These are phyloP conservation scores for Falco columbarius DNA, from an alignment of 2,797 vertebrate genomes.

Conservation along the genomic window DNA sequence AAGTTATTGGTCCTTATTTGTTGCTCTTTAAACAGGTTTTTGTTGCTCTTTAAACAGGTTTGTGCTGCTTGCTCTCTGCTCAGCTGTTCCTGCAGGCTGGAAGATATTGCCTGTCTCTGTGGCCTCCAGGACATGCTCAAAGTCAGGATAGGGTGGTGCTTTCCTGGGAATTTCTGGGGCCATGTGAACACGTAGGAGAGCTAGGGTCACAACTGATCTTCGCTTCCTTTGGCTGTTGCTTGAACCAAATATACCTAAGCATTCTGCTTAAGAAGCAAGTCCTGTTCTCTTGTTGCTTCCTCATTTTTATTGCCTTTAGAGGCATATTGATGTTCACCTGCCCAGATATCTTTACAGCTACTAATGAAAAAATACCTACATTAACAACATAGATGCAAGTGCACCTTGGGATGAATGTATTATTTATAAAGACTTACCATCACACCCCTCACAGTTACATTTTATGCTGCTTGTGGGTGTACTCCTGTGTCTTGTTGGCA, in stretches of 20 bases:
- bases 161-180: neutral
- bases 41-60: neutral
- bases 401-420: constrained; percentile 59
- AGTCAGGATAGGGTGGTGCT: neutral
- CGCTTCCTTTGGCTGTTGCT: neutral
- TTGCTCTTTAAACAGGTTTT: neutral
- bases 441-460: constrained; percentile 63
- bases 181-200: neutral
- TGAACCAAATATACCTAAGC: neutral
- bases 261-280: constrained; percentile 26
- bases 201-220: neutral
- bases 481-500: constrained; percentile 72
- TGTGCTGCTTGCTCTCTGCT: neutral
- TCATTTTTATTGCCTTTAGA: constrained; percentile 64
- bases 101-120: neutral
- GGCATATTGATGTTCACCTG: constrained; percentile 68
- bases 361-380: constrained; percentile 69
- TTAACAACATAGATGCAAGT: constrained; percentile 43
- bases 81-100: neutral
- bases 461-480: constrained; percentile 70
- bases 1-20: neutral
- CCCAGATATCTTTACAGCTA: constrained; percentile 52
- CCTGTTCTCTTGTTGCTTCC: neutral
- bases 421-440: constrained; percentile 71
- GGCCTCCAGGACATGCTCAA: neutral